A percentile compares a stretch with the other conserved stretches of the same genome.
Evolutionary conservation across 23 tunicate genomes (phyloP).

Genomic region (Styela clava): DNA sequence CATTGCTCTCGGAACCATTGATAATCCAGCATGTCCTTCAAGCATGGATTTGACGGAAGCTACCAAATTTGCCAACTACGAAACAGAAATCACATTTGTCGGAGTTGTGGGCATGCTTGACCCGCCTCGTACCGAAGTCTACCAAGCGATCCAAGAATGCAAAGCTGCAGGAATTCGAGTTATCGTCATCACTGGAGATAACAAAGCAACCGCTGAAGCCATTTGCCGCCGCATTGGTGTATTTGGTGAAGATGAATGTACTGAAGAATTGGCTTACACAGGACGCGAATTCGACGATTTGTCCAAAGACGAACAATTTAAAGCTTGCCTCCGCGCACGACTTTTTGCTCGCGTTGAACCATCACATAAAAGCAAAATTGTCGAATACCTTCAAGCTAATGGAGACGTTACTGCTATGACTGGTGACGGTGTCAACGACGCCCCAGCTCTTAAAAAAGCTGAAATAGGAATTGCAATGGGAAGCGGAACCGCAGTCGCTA

Average conservation of each 20-base stretch:
- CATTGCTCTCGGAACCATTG: slow-evolving; percentile 87
- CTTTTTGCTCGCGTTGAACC: slow-evolving; percentile 99
- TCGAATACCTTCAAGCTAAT: slow-evolving; percentile 87
- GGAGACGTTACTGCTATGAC: slow-evolving; percentile 99
- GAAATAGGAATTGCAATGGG: slow-evolving; percentile 99
- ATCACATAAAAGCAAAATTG: slow-evolving; percentile 94
- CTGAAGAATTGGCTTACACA: slow-evolving; percentile 83
- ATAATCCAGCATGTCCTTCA: slow-evolving; percentile 47
- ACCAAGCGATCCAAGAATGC: slow-evolving; percentile 85
- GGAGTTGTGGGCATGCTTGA: slow-evolving; percentile 99
- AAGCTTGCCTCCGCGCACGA: slow-evolving; percentile 90
- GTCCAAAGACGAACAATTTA: slow-evolving; percentile 49
- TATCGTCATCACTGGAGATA: slow-evolving; percentile 98
- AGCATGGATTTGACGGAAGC: slow-evolving; percentile 85
- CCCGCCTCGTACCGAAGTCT: slow-evolving; percentile 94
- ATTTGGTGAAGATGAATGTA: slow-evolving; percentile 87
- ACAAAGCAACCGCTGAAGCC: slow-evolving; percentile 99
- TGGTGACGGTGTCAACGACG: slow-evolving; percentile 99
- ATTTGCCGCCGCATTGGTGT: slow-evolving; percentile 95
- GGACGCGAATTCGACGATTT: slow-evolving; percentile 97
- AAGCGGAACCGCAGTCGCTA: slow-evolving; percentile 98
- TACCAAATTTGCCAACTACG: slow-evolving; percentile 79
- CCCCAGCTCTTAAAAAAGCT: slow-evolving; percentile 97
- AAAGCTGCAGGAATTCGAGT: slow-evolving; percentile 93
- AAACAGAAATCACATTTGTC: slow-evolving; percentile 89